Conservation (phyloP, 2,797 vertebrate genomes). For the Lepus townsendii region DNA sequence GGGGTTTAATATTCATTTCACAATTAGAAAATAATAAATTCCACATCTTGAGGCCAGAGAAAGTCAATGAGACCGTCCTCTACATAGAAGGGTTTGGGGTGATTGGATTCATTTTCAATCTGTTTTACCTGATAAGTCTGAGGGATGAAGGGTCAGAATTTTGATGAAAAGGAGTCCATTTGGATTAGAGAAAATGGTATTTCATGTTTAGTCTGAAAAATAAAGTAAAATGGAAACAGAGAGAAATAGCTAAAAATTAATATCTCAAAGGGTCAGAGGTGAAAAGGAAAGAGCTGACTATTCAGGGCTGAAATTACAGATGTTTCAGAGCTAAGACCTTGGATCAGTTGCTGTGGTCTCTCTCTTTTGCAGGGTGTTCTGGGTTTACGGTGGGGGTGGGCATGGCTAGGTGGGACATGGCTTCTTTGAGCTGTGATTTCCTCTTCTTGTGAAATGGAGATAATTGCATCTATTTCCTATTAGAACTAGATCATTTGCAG, state of each 20-base stretch:
- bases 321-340: neutral
- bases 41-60: neutral
- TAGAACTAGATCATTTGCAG: neutral
- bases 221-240: neutral
- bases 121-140: neutral
- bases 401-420: neutral
- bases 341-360: accelerated
- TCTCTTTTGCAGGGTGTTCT: accelerated
- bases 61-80: neutral
- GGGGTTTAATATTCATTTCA: neutral
- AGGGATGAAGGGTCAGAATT: neutral
- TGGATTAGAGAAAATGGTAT: neutral
- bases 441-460: neutral
- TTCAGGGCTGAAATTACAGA: neutral
- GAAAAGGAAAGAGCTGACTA: neutral
- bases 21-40: neutral
- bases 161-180: neutral
- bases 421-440: neutral
- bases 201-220: neutral
- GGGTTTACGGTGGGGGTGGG: accelerated
- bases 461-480: neutral
- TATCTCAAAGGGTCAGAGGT: too few species aligned
- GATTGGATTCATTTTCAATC: neutral
- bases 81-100: neutral
- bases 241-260: neutral